Evolutionary conservation across 2,888 invertebrate species (phyloP).

Genomic region (Eupithecia abbreviata): DNA sequence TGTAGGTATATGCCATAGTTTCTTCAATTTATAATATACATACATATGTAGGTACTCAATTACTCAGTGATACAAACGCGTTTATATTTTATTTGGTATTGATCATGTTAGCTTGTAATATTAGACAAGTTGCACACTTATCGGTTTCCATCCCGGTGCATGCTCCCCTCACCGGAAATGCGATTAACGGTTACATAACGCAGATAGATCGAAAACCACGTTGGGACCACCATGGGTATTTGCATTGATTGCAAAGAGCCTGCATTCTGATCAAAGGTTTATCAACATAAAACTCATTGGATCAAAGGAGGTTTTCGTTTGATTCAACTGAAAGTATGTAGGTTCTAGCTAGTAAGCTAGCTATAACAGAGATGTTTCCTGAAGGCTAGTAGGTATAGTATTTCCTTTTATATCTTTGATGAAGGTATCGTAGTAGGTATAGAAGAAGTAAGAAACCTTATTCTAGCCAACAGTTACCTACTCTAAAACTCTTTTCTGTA

Average conservation of each 20-base stretch:
- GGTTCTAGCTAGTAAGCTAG: too few species aligned
- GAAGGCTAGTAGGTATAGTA: neutral
- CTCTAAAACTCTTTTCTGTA: too few species aligned
- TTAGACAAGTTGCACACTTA: neutral
- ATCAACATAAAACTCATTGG: too few species aligned
- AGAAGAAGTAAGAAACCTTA: too few species aligned
- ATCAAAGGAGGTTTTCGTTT: neutral
- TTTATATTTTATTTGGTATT: neutral
- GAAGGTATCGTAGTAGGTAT: too few species aligned
- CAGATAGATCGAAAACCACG: neutral
- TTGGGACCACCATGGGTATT: neutral
- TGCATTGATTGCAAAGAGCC: neutral
- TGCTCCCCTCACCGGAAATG: constrained; percentile 5
- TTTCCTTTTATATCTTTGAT: neutral
- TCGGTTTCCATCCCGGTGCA: neutral
- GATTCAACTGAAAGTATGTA: neutral
- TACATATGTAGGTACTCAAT: too few species aligned
- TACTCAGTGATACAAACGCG: neutral
- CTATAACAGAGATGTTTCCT: too few species aligned
- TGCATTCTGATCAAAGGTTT: neutral
- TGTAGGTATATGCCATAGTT: too few species aligned
- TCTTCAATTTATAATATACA: constrained; percentile 12
- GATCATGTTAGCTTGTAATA: neutral
- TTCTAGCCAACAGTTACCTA: too few species aligned
- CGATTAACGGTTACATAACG: constrained; percentile 4